phyloP scores from a whole-genome alignment of 2,888 invertebrate genomes.

The Parnassius orleans region DNA sequence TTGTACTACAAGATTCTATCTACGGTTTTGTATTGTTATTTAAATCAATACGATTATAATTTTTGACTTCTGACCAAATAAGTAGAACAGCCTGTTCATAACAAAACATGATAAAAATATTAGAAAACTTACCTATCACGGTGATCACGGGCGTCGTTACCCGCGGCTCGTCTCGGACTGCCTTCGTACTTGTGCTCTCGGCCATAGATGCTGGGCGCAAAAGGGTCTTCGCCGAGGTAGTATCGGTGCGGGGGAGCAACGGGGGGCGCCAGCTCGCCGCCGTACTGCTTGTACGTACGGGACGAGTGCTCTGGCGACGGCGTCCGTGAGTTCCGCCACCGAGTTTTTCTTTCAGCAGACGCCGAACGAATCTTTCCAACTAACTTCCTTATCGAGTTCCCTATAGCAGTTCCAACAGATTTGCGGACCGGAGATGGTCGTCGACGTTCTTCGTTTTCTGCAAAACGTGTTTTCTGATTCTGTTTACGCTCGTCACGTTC shows the following conservation, averaged over 20 bases:
- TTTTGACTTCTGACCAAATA: conserved; percentile 11
- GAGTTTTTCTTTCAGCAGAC: conserved; percentile 83
- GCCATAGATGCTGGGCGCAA: conserved; percentile 90
- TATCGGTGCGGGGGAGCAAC: conserved; percentile 86
- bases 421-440: conserved; percentile 69
- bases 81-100: conserved; percentile 11
- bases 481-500: conserved; percentile 81
- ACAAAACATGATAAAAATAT: conserved; percentile 9
- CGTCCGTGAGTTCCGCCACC: conserved; percentile 80
- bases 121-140: conserved; percentile 69
- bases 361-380: conserved; percentile 91
- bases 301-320: conserved; percentile 82
- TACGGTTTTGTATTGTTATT: conserved; percentile 55
- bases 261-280: conserved; percentile 72
- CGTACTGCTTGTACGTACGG: conserved; percentile 76
- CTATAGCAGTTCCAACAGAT: conserved; percentile 83
- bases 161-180: conserved; percentile 75
- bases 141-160: conserved; percentile 65
- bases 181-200: conserved; percentile 92
- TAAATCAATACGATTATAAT: conserved; percentile 28
- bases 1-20: conserved; percentile 67
- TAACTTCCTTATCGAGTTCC: conserved; percentile 90
- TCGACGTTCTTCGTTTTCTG: conserved; percentile 53
- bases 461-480: conserved; percentile 88
- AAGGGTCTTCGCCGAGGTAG: conserved; percentile 93